phyloP scores from a whole-genome alignment of 2,888 invertebrate genomes.

The Coleophora flavipennella region DNA sequence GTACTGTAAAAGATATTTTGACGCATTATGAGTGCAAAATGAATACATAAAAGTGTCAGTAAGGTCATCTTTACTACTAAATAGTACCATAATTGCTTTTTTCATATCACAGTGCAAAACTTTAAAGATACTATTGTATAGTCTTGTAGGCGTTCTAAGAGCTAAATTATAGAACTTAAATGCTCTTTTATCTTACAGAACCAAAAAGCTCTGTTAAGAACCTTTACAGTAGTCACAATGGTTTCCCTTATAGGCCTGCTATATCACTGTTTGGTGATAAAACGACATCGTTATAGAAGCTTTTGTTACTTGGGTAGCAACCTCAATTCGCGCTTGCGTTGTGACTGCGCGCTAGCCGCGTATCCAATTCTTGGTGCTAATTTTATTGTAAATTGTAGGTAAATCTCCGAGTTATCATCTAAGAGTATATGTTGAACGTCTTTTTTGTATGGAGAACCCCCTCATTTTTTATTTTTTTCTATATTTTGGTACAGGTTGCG shows the following conservation, averaged over 20 bases:
- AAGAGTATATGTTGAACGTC: no score
- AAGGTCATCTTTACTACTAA: background rate
- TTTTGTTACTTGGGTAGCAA: background rate
- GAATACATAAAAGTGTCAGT: no score
- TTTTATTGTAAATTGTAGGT: no score
- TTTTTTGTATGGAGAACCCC: no score
- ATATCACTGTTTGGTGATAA: background rate
- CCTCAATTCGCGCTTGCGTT: no score
- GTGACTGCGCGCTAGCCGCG: no score
- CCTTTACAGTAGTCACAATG: background rate
- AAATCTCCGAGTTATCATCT: no score
- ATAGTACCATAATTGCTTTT: background rate
- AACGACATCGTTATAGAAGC: background rate
- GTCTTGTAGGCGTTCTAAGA: background rate
- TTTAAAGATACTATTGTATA: background rate
- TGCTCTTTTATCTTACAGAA: background rate
- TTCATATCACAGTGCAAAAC: background rate
- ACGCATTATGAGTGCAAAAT: no score
- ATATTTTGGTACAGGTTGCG: no score
- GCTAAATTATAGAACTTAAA: background rate
- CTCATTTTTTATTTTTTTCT: no score
- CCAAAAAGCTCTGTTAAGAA: background rate
- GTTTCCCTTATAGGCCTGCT: background rate
- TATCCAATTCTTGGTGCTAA: no score
- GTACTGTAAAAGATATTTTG: background rate